Conservation (phyloP, 2,797 vertebrate genomes). For the Carapus acus region DNA sequence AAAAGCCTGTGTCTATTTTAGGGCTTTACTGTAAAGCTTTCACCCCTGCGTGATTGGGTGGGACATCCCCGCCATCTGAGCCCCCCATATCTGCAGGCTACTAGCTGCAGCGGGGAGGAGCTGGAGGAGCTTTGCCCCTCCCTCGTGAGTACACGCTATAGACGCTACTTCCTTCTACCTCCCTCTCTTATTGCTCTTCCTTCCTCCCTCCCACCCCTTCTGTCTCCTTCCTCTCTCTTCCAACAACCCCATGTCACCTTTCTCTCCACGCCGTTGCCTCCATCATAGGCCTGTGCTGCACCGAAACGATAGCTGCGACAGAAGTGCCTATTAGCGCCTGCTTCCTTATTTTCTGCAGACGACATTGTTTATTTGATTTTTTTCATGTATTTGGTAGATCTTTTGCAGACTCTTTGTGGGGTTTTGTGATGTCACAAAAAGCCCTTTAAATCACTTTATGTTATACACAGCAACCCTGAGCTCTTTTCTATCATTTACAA, state of each 20-base stretch:
- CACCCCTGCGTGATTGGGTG: conserved; percentile 98
- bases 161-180: conserved; percentile 74
- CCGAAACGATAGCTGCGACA: conserved; percentile 46
- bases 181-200: conserved; percentile 51
- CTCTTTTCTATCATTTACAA: neutral
- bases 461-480: neutral
- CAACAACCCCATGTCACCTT: conserved; percentile 62
- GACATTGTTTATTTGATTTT: conserved; percentile 36
- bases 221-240: conserved; percentile 56
- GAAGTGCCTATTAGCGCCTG: conserved; percentile 30
- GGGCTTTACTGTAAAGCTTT: conserved; percentile 99
- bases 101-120: conserved; percentile 99
- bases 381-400: conserved; percentile 21
- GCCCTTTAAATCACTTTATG: conserved; percentile 17
- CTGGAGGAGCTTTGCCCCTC: conserved; percentile 97
- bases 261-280: conserved; percentile 61
- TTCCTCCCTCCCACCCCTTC: conserved; percentile 25
- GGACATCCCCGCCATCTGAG: conserved; percentile 96
- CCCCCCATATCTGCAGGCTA: conserved; percentile 99
- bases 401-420: conserved; percentile 24
- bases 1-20: conserved; percentile 99
- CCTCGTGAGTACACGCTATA: conserved; percentile 99
- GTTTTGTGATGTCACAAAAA: conserved; percentile 31
- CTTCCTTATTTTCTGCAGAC: conserved; percentile 40
- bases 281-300: conserved; percentile 60